Evolutionary conservation across 1,140 invertebrate species (phyloP).

Genomic region (Calephelis nemesis): DNA sequence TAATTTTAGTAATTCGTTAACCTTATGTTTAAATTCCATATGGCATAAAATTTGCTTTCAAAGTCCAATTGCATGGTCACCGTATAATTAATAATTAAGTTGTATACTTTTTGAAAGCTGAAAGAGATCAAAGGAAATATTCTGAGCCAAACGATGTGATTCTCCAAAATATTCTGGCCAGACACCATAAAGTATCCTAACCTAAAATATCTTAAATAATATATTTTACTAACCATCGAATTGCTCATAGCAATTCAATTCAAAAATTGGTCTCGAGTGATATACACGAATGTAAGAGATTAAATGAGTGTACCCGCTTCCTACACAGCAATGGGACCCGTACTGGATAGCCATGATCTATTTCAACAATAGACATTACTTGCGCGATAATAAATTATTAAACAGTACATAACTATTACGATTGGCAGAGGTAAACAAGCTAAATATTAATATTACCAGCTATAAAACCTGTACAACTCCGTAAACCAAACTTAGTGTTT

Average conservation of each 20-base stretch:
- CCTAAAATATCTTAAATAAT: conserved; percentile 78
- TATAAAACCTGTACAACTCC: conserved; percentile 77
- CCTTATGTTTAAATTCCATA: conserved; percentile 78
- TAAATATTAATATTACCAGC: conserved; percentile 78
- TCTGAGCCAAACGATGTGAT: conserved; percentile 79
- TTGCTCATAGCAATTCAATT: conserved; percentile 72
- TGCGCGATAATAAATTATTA: conserved; percentile 78
- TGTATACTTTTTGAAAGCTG: conserved; percentile 77
- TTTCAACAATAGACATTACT: conserved; percentile 71
- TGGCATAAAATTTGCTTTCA: conserved; percentile 79
- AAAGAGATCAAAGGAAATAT: conserved; percentile 79
- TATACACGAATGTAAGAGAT: conserved; percentile 65
- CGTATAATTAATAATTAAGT: conserved; percentile 73
- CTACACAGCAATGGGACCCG: conserved; percentile 38
- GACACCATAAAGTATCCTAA: conserved; percentile 79
- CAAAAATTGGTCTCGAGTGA: conserved; percentile 76
- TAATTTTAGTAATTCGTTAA: conserved; percentile 79
- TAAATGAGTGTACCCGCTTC: conserved; percentile 25
- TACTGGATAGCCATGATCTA: conserved; percentile 76
- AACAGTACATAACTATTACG: conserved; percentile 77
- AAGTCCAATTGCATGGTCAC: conserved; percentile 72
- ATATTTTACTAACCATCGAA: conserved; percentile 71
- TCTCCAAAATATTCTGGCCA: conserved; percentile 78
- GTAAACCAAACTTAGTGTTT: conserved; percentile 75
- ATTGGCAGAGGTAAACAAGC: conserved; percentile 80